Conservation (phyloP, 1,140 invertebrate genomes). For the Phymastichus coffea region DNA sequence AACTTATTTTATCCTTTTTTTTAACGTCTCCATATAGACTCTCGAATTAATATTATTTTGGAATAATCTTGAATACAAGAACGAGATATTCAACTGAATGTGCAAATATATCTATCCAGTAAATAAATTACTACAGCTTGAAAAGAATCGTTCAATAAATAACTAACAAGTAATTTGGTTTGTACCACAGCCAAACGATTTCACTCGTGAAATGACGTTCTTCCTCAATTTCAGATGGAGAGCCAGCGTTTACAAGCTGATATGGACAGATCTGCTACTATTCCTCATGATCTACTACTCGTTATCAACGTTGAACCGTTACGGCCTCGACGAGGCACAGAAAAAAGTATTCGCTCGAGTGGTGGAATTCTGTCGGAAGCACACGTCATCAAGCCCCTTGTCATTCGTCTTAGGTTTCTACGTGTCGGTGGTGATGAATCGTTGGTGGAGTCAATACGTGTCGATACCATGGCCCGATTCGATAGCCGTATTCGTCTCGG, state of each 20-base stretch:
- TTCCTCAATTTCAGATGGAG: slow-evolving; percentile 62
- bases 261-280: slow-evolving; percentile 68
- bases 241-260: slow-evolving; percentile 72
- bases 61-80: too few relatives aligned
- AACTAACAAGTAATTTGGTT: too few relatives aligned
- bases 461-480: slow-evolving; percentile 78
- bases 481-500: slow-evolving; percentile 80
- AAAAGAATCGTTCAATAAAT: too few relatives aligned
- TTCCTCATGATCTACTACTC: slow-evolving; percentile 65
- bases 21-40: too few relatives aligned
- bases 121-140: too few relatives aligned
- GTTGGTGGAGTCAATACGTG: slow-evolving; percentile 92
- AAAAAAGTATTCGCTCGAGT: slow-evolving; percentile 73
- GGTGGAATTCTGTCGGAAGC: slow-evolving; percentile 76
- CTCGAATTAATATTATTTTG: too few relatives aligned
- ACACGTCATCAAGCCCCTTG: slow-evolving; percentile 77
- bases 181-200: too few relatives aligned
- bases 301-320: slow-evolving; percentile 62
- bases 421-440: slow-evolving; percentile 85
- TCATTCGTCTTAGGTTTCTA: slow-evolving; percentile 91
- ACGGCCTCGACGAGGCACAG: slow-evolving; percentile 56
- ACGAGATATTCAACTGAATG: too few relatives aligned
- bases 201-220: not conserved
- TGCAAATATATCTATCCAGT: too few relatives aligned
- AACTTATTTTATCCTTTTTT: too few relatives aligned